These are phyloP conservation scores for Sardina pilchardus DNA, from an alignment of 2,113 vertebrate genomes.

Conservation along the genomic window DNA sequence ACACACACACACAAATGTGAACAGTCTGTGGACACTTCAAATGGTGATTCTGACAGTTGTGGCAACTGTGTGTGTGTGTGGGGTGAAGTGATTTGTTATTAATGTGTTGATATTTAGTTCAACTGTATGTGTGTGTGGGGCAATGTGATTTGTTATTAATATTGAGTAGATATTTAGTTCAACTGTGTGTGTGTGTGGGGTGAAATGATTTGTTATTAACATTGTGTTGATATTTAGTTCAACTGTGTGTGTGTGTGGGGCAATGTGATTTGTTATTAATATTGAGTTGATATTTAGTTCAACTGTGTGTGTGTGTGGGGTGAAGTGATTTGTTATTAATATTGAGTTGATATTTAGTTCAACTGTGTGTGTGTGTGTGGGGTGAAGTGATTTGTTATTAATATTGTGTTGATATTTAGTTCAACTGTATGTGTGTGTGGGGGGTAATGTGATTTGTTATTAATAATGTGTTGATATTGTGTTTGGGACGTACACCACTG, in stretches of 20 bases:
- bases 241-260: neutral
- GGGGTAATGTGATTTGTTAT: neutral
- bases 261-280: neutral
- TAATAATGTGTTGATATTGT: neutral
- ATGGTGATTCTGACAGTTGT: neutral
- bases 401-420: neutral
- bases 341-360: neutral
- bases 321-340: neutral
- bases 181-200: neutral
- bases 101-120: neutral
- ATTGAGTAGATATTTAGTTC: neutral
- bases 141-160: neutral
- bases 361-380: neutral
- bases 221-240: neutral
- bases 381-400: neutral
- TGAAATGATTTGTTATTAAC: neutral
- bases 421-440: conserved; percentile 8
- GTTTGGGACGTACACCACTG: neutral
- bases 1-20: neutral
- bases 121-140: neutral
- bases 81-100: neutral
- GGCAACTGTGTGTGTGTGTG: conserved; percentile 13
- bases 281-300: neutral
- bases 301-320: neutral
- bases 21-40: neutral